Evolutionary conservation across 37 sponge, comb jelly and placozoan species (phyloP).

Genomic region (Axinella damicornis): DNA sequence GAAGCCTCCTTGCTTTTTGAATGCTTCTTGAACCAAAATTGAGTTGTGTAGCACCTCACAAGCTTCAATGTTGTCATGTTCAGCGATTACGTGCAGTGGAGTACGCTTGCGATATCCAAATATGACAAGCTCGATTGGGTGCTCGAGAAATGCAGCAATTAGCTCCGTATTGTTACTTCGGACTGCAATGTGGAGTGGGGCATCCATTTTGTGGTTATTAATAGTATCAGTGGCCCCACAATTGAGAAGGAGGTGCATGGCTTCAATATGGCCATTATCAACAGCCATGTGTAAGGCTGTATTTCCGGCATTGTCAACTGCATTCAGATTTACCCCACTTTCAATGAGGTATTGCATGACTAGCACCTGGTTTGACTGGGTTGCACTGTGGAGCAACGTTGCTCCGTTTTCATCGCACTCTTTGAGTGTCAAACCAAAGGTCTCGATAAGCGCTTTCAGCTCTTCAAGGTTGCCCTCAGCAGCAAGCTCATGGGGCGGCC

Average conservation of each 20-base stretch:
- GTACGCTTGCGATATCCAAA: constrained; percentile 64
- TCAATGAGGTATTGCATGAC: constrained; percentile 73
- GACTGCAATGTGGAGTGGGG: constrained; percentile 76
- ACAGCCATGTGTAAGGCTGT: constrained; percentile 88
- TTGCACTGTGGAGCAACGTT: constrained; percentile 74
- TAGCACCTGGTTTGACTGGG: constrained; percentile 52
- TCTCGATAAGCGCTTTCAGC: constrained; percentile 34
- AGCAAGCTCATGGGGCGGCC: constrained; percentile 43
- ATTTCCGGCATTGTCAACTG: constrained; percentile 72
- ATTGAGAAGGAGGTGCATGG: constrained; percentile 61
- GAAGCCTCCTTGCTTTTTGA: constrained; percentile 43
- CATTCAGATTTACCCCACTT: constrained; percentile 62
- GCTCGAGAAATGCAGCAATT: constrained; percentile 39
- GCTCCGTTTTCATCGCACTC: constrained; percentile 29
- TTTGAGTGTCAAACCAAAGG: constrained; percentile 21
- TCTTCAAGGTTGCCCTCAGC: constrained; percentile 45
- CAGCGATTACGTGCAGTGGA: constrained; percentile 76
- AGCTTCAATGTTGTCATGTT: constrained; percentile 66
- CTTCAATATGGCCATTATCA: constrained; percentile 22
- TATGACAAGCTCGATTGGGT: constrained; percentile 38
- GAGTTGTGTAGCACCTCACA: constrained; percentile 37
- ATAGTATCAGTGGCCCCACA: constrained; percentile 56
- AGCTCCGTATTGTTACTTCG: constrained; percentile 48
- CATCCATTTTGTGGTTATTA: constrained; percentile 44
- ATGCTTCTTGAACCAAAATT: background rate